These are phyloP conservation scores for Caenorhabditis sp. DNA, from an alignment of 2,888 invertebrate genomes.

Conservation along the genomic window DNA sequence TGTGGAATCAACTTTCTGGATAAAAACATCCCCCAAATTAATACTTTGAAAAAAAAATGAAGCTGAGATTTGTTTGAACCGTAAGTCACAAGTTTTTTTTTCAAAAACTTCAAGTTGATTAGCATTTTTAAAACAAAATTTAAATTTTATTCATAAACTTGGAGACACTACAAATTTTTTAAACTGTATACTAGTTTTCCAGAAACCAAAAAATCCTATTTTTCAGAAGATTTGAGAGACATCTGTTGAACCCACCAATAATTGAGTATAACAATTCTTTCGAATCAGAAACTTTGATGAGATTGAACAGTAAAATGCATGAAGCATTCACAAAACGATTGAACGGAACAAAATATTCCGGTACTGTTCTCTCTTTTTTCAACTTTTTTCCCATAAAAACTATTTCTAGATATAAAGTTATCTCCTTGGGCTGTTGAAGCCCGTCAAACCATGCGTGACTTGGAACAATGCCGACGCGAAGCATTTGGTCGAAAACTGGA, in stretches of 20 bases:
- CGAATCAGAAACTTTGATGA: slow-evolving; percentile 25
- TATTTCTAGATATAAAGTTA: slow-evolving; percentile 17
- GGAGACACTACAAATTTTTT: too few species aligned
- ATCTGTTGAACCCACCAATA: slow-evolving; percentile 22
- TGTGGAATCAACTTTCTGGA: too few species aligned
- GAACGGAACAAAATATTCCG: slow-evolving; percentile 16
- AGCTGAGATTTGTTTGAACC: too few species aligned
- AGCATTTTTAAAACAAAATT: too few species aligned
- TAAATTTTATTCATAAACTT: too few species aligned
- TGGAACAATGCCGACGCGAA: slow-evolving; percentile 43
- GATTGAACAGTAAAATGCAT: slow-evolving; percentile 30
- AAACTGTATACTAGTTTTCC: neutral
- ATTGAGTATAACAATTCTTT: slow-evolving; percentile 29
- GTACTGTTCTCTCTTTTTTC: neutral
- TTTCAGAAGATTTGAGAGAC: slow-evolving; percentile 35
- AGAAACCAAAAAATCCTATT: neutral
- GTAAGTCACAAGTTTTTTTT: too few species aligned
- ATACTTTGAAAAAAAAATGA: too few species aligned
- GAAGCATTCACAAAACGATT: slow-evolving; percentile 21
- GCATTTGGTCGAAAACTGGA: slow-evolving; percentile 34
- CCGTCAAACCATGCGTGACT: slow-evolving; percentile 36
- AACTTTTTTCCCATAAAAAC: too few species aligned
- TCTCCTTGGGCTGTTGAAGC: slow-evolving; percentile 40
- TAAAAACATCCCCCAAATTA: too few species aligned
- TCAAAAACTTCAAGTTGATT: too few species aligned